These are phyloP conservation scores for Pherbina coryleti DNA, from an alignment of 2,888 invertebrate species.

Conservation along the genomic window DNA sequence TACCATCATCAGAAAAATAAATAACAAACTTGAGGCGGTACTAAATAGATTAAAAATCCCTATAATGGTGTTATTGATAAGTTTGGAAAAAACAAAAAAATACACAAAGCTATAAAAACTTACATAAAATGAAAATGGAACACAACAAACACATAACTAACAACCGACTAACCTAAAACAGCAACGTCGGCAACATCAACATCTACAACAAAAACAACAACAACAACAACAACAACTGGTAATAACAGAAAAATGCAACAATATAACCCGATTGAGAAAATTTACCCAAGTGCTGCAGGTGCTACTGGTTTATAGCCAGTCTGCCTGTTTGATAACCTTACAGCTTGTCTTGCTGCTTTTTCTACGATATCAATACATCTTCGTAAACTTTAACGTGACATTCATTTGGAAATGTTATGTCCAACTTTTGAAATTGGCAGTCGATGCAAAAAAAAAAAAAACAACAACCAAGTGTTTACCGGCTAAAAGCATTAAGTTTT, in stretches of 20 bases:
- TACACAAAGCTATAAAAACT: not conserved
- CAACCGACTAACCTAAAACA: not conserved
- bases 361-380: not conserved
- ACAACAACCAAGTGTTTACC: not conserved
- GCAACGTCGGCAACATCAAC: not conserved
- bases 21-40: not conserved
- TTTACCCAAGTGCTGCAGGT: not conserved
- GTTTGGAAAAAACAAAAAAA: not conserved
- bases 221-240: not conserved
- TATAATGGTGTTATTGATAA: slow-evolving; percentile 27
- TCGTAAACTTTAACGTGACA: not conserved
- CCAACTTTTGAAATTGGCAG: no score
- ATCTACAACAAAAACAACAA: not conserved
- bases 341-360: not conserved
- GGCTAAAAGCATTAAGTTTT: not conserved
- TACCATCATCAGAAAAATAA: not conserved
- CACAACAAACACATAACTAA: slow-evolving; percentile 4
- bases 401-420: not conserved
- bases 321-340: no score
- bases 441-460: not conserved
- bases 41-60: no score
- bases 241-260: not conserved
- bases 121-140: not conserved
- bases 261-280: not conserved
- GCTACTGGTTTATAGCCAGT: no score